Evolutionary conservation across 2,113 vertebrate species (phyloP), one percentile per base, ranked within the genome.

Genomic region (Megaceryle torquata): DNA sequence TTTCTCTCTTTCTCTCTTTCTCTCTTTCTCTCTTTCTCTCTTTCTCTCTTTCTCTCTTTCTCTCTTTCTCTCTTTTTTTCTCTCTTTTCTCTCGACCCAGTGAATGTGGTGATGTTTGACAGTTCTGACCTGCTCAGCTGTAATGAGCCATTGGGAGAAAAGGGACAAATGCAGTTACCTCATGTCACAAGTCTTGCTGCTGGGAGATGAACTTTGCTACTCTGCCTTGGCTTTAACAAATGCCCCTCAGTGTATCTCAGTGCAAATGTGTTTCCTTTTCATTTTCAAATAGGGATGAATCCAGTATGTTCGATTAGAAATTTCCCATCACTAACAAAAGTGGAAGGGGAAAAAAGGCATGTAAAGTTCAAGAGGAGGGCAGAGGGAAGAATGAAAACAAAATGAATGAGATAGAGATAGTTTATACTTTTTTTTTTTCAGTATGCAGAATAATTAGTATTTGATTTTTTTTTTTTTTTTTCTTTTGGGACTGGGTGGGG

Each of bases 261-360:
- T 93, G 92, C 95, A 96, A 97, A 96, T 97, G 95, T 70, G 95
- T 87, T 97, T 96, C 93, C 96, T 97, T 97, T 97, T 97, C 96
- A 96, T 97, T 97, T 96, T 97, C 96, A 97, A 97, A 97, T 96
- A 84, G 92, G 96, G 95, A 96, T 0, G 77, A 91, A 96, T 96
- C 88, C 83, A 94, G 92, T 87, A 96, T 96, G 96, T 96, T 94
- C 74, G 86, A 97, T 97, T 94, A 96, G 96, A 96, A 95, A 96
- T 97, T 96, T 96, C 96, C 91, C 96, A 97, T 97, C 83, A 0
- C 29, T 92, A 74, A 95, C 96, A 97, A 96, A 95, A 91, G 91
- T 96, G 54, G 25, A 96, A 50, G 88, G 78, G 74, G 37, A 18
- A 28, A 5, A 94, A 91, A 93, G 92, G 92, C 74, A 51, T 95